phyloP scores from a whole-genome alignment of 1,140 invertebrate genomes.

The Hyles euphorbiae region DNA sequence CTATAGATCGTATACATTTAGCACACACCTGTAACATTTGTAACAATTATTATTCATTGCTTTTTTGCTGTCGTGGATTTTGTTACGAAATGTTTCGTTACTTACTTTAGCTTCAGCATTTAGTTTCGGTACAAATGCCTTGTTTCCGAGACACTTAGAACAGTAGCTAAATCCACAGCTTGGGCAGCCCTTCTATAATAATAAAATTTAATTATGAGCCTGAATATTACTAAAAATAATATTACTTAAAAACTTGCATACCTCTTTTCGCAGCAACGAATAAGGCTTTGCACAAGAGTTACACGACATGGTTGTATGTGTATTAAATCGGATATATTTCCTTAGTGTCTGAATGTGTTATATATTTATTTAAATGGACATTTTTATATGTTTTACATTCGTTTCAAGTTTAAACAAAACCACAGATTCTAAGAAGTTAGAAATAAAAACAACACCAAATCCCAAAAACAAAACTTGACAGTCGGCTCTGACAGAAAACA shows the following conservation, averaged over 20 bases:
- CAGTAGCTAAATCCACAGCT: conserved; percentile 80
- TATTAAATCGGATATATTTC: too few species aligned
- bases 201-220: conserved; percentile 7
- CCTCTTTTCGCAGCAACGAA: conserved; percentile 52
- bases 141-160: conserved; percentile 77
- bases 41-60: conserved; percentile 2
- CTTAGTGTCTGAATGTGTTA: too few species aligned
- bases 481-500: too few species aligned
- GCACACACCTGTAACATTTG: conserved; percentile 46
- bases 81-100: too few species aligned
- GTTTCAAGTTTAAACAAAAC: too few species aligned
- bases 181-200: conserved; percentile 77
- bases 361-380: too few species aligned
- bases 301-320: conserved; percentile 37
- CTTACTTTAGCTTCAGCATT: conserved; percentile 56
- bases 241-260: conserved; percentile 16
- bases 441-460: too few species aligned
- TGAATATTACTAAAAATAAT: neutral
- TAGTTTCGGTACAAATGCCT: conserved; percentile 68
- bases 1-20: conserved; percentile 49
- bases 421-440: too few species aligned
- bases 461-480: too few species aligned
- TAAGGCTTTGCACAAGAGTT: conserved; percentile 55
- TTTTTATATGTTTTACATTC: too few species aligned
- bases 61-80: neutral